Base-by-base conservation (phyloP, 2,888 invertebrate genomes). In the Cephus pulcher region DNA sequence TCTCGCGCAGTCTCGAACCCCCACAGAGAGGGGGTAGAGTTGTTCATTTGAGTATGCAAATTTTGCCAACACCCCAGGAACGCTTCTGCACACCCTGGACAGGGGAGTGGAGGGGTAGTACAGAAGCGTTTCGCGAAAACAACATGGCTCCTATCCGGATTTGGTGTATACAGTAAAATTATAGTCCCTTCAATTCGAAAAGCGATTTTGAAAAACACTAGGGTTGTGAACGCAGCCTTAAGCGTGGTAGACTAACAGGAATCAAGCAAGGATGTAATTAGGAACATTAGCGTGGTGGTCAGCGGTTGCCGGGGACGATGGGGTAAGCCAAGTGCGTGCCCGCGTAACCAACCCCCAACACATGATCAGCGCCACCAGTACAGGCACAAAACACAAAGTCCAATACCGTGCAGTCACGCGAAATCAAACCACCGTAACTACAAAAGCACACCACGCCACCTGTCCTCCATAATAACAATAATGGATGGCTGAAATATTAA, bases 321-420 rank as follows among this genome's bases (percentile, higher is more conserved):
- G 80, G 78, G 78, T 78, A 32, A 40, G 40, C 40, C 40, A 40
- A 40, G 40, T 40, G 40, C 40, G 40, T 40, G 40, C 4, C 40
- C 40, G 2, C 15, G 40, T 40, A 40, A 69, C 74, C 40, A 73
- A 69, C 34, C 23, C 30, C 37, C 34, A 32, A 30, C 15, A 30
- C 34, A 34, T 9, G 32, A 37, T 6, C 30, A 12, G 3, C 2
- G 34, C 34, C 9, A 30, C 30, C 30, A n/a, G 12, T 40, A 40
- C 73, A 78, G 77, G 32, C 15, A 6, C 15, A 15, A 40, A 15
- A 15, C 40, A 40, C 15, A 40, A 6, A 40, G 40, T 81, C 76
- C 81, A 81, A 87, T 86, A 86, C 84, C 84, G 81, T 78, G 80
- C 83, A 84, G 88, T 89, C 87, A 88, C 87, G 89, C 87, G 84